phyloP scores from a whole-genome alignment of 2,797 vertebrate species.

The Hydrocynus forskahlii region DNA sequence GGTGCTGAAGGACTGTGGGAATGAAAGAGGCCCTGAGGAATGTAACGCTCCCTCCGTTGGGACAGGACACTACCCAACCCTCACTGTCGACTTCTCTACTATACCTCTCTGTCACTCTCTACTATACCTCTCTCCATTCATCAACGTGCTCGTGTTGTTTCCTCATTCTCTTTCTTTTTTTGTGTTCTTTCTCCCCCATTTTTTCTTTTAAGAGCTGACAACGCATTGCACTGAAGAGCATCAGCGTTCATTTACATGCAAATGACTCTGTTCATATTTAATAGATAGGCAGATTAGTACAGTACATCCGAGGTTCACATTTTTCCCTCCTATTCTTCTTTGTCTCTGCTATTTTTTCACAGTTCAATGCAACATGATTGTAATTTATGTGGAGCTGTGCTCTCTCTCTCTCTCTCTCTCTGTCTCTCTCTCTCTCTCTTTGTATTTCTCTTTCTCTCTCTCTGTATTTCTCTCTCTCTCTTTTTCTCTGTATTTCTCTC shows the following conservation, averaged over 20 bases:
- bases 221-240: conserved; percentile 74
- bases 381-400: conserved; percentile 92
- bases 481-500: conserved; percentile 34
- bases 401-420: conserved; percentile 53
- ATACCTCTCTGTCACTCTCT: conserved; percentile 11
- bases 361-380: conserved; percentile 91
- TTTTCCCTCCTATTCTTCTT: conserved; percentile 69
- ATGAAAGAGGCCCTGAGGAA: conserved; percentile 38
- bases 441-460: conserved; percentile 24
- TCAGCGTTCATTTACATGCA: conserved; percentile 84
- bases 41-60: conserved; percentile 2
- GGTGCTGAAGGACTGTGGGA: conserved; percentile 32
- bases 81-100: conserved; percentile 51
- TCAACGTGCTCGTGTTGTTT: conserved; percentile 35
- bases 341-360: conserved; percentile 81
- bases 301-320: conserved; percentile 75
- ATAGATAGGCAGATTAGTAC: conserved; percentile 77
- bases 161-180: background rate
- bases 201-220: conserved; percentile 64
- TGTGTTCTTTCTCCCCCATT: conserved; percentile 69
- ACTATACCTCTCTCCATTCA: conserved; percentile 27
- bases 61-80: conserved; percentile 55
- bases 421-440: conserved; percentile 53
- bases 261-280: conserved; percentile 87
- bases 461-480: conserved; percentile 54